A percentile compares a stretch with the other conserved stretches of the same genome.
Evolutionary conservation across 2,797 vertebrate species (phyloP).

Genomic region (Sebastes itinus): DNA sequence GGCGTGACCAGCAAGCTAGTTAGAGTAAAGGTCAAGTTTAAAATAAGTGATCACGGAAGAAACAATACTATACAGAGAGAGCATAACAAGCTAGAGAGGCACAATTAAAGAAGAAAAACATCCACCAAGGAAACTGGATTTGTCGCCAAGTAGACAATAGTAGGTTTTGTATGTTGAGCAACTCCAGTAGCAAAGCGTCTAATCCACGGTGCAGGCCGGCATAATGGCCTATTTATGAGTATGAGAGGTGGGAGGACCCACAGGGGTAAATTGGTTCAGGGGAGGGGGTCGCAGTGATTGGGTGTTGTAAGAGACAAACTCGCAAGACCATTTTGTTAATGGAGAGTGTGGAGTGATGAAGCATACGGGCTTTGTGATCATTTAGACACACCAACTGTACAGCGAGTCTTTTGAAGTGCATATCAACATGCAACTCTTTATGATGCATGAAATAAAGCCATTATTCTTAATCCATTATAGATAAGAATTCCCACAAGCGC

Average conservation of each 20-base stretch:
- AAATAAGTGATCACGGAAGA: neutral
- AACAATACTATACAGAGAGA: neutral
- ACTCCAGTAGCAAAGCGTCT: slow-evolving; percentile 66
- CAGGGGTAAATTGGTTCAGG: slow-evolving; percentile 64
- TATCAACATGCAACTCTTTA: slow-evolving; percentile 29
- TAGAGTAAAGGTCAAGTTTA: slow-evolving; percentile 1
- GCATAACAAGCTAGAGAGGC: neutral
- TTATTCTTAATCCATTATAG: slow-evolving; percentile 45
- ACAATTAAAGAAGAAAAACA: slow-evolving; percentile 39
- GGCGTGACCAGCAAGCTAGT: neutral
- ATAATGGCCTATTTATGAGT: slow-evolving; percentile 79
- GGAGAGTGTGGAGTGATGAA: slow-evolving; percentile 6
- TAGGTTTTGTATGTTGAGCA: slow-evolving; percentile 70
- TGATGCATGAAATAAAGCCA: slow-evolving; percentile 48
- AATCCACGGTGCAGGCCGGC: slow-evolving; percentile 64
- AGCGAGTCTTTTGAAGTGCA: neutral
- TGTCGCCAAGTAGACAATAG: slow-evolving; percentile 61
- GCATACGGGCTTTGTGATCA: slow-evolving; percentile 28
- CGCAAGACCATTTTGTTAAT: slow-evolving; percentile 40
- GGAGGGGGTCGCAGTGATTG: slow-evolving; percentile 43
- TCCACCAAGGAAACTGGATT: slow-evolving; percentile 50
- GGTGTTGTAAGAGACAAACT: slow-evolving; percentile 50
- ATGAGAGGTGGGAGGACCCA: slow-evolving; percentile 65
- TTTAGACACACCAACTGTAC: slow-evolving; percentile 17
- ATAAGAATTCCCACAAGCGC: slow-evolving; percentile 41